These are phyloP conservation scores for Thymelicus lineola DNA, from an alignment of 2,888 invertebrate genomes.

Conservation along the genomic window DNA sequence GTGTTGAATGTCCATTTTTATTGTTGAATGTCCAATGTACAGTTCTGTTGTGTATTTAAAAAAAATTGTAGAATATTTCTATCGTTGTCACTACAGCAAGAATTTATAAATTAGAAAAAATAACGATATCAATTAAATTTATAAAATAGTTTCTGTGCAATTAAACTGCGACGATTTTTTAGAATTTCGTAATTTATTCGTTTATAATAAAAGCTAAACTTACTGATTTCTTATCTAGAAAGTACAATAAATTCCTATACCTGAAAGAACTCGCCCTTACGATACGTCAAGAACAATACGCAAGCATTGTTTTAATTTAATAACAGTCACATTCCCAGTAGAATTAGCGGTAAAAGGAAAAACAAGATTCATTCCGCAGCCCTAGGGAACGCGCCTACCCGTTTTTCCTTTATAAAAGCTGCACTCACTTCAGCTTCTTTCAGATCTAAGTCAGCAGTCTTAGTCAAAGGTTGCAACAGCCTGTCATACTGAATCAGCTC, in stretches of 20 bases:
- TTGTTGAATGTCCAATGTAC: too few species aligned
- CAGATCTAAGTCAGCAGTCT: constrained; percentile 15
- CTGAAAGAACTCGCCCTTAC: constrained; percentile 54
- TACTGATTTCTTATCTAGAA: not conserved
- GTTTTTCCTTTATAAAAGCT: constrained; percentile 68
- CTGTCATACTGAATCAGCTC: not conserved
- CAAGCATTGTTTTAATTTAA: constrained; percentile 80
- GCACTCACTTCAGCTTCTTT: constrained; percentile 33
- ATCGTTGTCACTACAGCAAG: too few species aligned
- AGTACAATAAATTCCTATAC: too few species aligned
- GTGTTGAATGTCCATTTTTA: too few species aligned
- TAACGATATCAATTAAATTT: too few species aligned
- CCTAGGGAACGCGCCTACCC: constrained; percentile 63
- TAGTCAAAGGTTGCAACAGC: not conserved
- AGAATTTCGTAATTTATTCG: not conserved
- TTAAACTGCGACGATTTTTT: too few species aligned
- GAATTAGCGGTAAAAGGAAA: constrained; percentile 54
- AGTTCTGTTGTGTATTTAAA: too few species aligned
- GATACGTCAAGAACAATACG: constrained; percentile 69
- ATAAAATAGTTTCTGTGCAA: too few species aligned
- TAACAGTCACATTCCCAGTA: constrained; percentile 65
- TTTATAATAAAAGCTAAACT: constrained; percentile 10
- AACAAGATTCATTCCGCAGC: constrained; percentile 65
- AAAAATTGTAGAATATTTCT: too few species aligned
- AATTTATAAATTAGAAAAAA: too few species aligned